Conservation (phyloP, 1,140 invertebrate species). For the Brachionus paranguensis region DNA sequence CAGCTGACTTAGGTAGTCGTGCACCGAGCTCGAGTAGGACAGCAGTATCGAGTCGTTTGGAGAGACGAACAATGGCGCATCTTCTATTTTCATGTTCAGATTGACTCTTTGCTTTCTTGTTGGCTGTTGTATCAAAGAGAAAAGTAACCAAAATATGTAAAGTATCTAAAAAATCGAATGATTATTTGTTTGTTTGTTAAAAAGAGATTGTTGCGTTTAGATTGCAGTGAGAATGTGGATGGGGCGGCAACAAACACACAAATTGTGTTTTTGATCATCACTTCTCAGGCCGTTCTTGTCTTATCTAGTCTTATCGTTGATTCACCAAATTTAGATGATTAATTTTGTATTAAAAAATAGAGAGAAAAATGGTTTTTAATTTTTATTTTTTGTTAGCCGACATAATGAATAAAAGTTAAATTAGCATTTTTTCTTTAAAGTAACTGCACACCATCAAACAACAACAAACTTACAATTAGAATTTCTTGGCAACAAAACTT, state of each 20-base stretch:
- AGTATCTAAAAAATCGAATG: neutral
- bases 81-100: neutral
- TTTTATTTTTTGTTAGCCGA: neutral
- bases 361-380: neutral
- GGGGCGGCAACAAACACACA: neutral
- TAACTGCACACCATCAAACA: neutral
- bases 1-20: neutral
- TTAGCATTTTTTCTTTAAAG: neutral
- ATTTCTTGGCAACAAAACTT: neutral
- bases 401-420: neutral
- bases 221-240: neutral
- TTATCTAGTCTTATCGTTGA: neutral
- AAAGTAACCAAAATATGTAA: neutral
- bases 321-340: neutral
- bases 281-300: no score
- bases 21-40: neutral
- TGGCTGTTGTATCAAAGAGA: neutral
- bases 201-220: neutral
- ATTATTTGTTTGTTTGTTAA: neutral
- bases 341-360: neutral
- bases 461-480: neutral
- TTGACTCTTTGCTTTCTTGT: neutral
- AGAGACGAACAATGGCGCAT: neutral
- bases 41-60: neutral
- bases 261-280: neutral